phyloP scores from a whole-genome alignment of 2,797 vertebrate species.

The Scolopax bukidnonensis region DNA sequence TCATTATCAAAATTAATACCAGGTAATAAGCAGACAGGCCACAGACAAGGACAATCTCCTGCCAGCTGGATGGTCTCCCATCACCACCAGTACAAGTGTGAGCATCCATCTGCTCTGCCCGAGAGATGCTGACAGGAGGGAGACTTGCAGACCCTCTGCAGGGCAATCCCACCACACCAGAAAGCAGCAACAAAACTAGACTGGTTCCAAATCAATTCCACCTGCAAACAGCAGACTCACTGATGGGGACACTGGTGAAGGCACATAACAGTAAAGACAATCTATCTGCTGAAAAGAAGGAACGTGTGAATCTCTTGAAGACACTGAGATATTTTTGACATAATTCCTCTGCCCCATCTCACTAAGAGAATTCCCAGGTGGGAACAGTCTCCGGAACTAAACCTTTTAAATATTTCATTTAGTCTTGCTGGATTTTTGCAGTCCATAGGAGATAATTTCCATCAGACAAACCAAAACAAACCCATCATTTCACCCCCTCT shows the following conservation, averaged over 20 bases:
- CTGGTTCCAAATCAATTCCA: neutral
- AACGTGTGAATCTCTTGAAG: neutral
- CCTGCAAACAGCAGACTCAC: neutral
- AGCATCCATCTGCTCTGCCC: neutral
- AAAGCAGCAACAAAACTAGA: neutral
- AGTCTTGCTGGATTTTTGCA: neutral
- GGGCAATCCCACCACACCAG: neutral
- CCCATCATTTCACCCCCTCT: rapidly evolving
- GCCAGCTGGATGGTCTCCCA: neutral
- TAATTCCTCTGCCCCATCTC: neutral
- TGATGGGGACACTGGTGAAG: rapidly evolving
- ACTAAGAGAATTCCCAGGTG: neutral
- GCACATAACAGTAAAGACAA: rapidly evolving
- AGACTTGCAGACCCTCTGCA: neutral
- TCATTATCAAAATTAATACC: neutral
- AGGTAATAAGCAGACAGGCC: neutral
- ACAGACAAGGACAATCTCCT: neutral
- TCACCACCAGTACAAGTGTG: rapidly evolving
- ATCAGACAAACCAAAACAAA: neutral
- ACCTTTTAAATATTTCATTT: neutral
- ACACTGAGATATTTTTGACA: neutral
- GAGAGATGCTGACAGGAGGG: rapidly evolving
- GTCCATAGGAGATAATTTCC: rapidly evolving
- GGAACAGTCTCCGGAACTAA: neutral
- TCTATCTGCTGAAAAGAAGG: neutral